A percentile compares a stretch with the other conserved stretches of the same genome.
Evolutionary conservation across 2,797 vertebrate genomes (phyloP).

Genomic region (Rhynchonycteris naso): DNA sequence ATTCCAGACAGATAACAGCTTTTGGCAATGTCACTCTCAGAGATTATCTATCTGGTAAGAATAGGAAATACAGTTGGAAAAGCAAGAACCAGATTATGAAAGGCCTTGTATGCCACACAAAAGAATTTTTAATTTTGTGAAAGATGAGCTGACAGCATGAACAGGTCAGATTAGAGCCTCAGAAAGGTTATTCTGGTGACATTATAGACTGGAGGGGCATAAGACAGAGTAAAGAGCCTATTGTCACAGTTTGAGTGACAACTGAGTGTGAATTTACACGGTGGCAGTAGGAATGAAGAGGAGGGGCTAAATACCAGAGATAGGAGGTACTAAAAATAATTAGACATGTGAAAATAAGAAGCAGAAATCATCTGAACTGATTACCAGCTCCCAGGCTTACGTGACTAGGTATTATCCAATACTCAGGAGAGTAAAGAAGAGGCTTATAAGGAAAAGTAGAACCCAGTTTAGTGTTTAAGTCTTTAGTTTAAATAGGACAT

Average conservation of each 20-base stretch:
- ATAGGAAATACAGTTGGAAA: neutral
- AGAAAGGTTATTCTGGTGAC: neutral
- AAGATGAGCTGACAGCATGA: neutral
- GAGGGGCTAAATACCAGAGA: neutral
- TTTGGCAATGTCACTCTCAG: neutral
- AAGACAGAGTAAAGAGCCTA: neutral
- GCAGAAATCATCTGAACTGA: constrained; percentile 12
- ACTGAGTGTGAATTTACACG: neutral
- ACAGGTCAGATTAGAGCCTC: neutral
- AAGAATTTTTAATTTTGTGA: constrained; percentile 19
- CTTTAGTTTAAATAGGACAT: neutral
- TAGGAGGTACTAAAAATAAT: neutral
- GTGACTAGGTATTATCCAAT: neutral
- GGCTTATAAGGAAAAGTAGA: neutral
- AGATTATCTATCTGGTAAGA: neutral
- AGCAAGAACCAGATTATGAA: neutral
- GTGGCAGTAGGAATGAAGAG: neutral
- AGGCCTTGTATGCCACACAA: neutral
- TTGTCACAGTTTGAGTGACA: neutral
- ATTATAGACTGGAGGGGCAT: neutral
- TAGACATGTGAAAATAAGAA: neutral
- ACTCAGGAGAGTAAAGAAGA: neutral
- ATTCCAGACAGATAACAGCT: neutral
- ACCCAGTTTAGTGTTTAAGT: neutral
- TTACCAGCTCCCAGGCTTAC: neutral